Percentiles rank a stretch among this genome's conserved stretches.
Evolutionary conservation across 2,113 vertebrate genomes (phyloP).

Genomic region (Aspidoscelis tigris): DNA sequence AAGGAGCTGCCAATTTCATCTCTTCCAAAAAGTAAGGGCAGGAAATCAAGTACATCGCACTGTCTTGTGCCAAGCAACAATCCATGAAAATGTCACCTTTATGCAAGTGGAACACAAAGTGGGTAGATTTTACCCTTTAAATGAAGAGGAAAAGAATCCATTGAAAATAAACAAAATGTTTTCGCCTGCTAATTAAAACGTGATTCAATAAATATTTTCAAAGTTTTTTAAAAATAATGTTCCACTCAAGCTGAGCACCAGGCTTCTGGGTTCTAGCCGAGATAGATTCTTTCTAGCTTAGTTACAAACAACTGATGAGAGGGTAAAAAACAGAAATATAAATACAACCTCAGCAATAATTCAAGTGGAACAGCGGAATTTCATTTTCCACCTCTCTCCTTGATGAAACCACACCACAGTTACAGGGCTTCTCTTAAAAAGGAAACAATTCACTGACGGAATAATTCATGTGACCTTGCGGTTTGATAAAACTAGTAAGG

Average conservation of each 20-base stretch:
- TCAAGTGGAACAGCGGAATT: conserved; percentile 53
- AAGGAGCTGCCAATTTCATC: conserved; percentile 73
- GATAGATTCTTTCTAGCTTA: conserved; percentile 71
- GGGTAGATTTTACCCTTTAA: conserved; percentile 73
- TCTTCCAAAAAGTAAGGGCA: conserved; percentile 77
- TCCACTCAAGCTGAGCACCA: conserved; percentile 77
- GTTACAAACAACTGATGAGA: conserved; percentile 74
- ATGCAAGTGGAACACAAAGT: conserved; percentile 70
- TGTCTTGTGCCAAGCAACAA: conserved; percentile 71
- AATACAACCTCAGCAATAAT: conserved; percentile 69
- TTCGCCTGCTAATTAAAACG: conserved; percentile 76
- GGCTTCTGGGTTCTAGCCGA: conserved; percentile 73
- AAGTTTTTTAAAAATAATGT: conserved; percentile 75
- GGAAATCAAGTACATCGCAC: conserved; percentile 74
- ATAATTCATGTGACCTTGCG: not conserved
- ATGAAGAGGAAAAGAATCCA: conserved; percentile 67
- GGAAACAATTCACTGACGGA: not conserved
- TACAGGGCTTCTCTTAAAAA: conserved; percentile 30
- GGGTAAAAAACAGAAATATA: conserved; percentile 71
- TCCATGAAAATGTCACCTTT: conserved; percentile 78
- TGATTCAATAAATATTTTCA: conserved; percentile 78
- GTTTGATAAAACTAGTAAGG: not conserved
- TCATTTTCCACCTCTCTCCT: conserved; percentile 19
- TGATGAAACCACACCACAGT: conserved; percentile 14
- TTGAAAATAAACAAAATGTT: conserved; percentile 78